Evolutionary conservation across 2,113 vertebrate genomes (phyloP), one percentile per base, ranked within the genome.

Genomic region (Holacanthus passer): DNA sequence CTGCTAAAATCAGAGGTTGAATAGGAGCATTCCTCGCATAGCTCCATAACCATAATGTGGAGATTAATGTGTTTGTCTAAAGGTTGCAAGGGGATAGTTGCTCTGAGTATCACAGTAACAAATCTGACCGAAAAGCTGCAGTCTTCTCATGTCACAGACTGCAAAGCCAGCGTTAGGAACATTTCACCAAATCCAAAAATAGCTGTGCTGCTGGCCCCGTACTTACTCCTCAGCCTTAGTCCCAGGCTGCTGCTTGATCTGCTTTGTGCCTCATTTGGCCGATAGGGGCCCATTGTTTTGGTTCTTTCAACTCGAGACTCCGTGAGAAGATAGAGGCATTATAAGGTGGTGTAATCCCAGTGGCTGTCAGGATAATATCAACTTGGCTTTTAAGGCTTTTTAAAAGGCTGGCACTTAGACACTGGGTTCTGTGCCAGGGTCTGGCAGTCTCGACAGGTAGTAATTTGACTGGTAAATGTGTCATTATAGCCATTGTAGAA

Each of bases 391-490:
- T 77, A 82, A 79, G 87, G 80, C 82, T 88, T 87, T 87, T 91
- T 86, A 82, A 87, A 75, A 79, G 83, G 81, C 66, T 82, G 83
- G 84, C 83, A 88, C 84, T 89, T 82, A 88, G 70, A 87, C 82
- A 5, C 56, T 31, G 58, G 87, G 52, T 84, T 81, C 84, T 72
- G 79, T 81, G 88, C 88, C 87, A 89, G 72, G 83, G 77, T 81
- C 87, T 91, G 82, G 86, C 85, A 86, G 87, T 90, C 88, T 87
- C 83, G 73, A 77, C 84, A 92, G 87, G 90, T 92, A 89, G 91
- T 93, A 85, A 92, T 94, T 93, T 94, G 78, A 87, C 90, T 88
- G 88, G 88, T 93, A 90, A 91, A 94, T 93, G 90, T 95, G 94
- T 94, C 91, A 94, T 94, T 92, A 93, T 78, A 77, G 88, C 75